Evolutionary conservation across 2,113 vertebrate species (phyloP).

Genomic region (Sialia sialis): DNA sequence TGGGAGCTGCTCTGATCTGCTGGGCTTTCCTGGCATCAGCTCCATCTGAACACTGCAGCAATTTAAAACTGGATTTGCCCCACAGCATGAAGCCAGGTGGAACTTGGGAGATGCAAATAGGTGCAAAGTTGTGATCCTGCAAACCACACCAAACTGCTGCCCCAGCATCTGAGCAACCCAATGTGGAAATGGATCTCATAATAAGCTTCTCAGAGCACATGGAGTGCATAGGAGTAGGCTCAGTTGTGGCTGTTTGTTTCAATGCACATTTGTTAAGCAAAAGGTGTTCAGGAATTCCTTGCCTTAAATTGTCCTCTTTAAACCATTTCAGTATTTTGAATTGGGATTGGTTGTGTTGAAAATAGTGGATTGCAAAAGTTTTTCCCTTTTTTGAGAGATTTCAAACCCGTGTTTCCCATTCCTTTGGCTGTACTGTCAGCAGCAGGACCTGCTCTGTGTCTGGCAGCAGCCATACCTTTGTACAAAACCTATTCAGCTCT

Average conservation of each 20-base stretch:
- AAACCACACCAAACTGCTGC: not conserved
- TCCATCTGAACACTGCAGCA: not conserved
- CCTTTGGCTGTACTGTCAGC: not conserved
- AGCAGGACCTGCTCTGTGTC: not conserved
- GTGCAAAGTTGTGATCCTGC: not conserved
- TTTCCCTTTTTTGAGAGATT: not conserved
- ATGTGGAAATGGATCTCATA: accelerated
- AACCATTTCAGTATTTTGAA: not conserved
- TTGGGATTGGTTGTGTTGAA: not conserved
- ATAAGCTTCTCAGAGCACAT: not conserved
- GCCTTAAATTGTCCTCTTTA: not conserved
- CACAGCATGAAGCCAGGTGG: not conserved
- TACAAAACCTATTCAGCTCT: not conserved
- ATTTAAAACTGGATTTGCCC: not conserved
- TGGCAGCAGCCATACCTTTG: not conserved
- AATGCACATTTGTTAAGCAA: not conserved
- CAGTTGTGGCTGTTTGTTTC: not conserved
- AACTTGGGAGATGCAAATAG: not conserved
- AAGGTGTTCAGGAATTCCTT: not conserved
- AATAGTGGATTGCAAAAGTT: not conserved
- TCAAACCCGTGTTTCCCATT: not conserved
- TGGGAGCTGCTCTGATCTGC: not conserved
- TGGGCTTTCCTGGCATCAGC: not conserved
- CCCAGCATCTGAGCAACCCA: not conserved
- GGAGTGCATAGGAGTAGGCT: not conserved